Percentiles rank a stretch among this genome's conserved stretches.
phyloP scores from a whole-genome alignment of 2,797 vertebrate species.

The Kryptolebias ocellatus region DNA sequence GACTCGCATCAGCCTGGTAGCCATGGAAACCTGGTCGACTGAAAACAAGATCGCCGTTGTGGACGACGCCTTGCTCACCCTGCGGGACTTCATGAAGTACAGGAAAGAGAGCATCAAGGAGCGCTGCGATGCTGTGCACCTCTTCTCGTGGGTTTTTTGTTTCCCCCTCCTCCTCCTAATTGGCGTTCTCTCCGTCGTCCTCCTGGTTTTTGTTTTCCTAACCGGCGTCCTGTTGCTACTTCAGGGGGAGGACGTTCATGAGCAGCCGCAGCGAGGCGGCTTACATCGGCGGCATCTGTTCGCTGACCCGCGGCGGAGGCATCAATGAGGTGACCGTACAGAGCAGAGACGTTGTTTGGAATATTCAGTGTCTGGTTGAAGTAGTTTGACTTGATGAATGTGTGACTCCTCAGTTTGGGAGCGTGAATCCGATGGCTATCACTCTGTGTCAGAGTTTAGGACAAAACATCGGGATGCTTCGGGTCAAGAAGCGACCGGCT shows the following conservation, averaged over 20 bases:
- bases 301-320: conserved; percentile 85
- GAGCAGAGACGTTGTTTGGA: background rate
- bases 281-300: conserved; percentile 94
- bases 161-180: no score
- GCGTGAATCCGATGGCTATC: conserved; percentile 92
- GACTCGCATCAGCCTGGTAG: conserved; percentile 94
- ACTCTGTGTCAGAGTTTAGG: conserved; percentile 93
- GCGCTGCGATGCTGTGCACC: conserved; percentile 90
- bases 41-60: conserved; percentile 90
- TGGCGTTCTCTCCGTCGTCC: rapidly evolving
- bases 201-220: background rate
- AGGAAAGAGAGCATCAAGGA: conserved; percentile 88
- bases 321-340: conserved; percentile 89
- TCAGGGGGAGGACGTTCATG: conserved; percentile 92
- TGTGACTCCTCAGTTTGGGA: conserved; percentile 85
- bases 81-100: conserved; percentile 94
- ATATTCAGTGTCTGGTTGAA: no score
- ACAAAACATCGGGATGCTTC: conserved; percentile 98
- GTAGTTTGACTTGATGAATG: background rate
- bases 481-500: conserved; percentile 88
- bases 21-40: conserved; percentile 96
- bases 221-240: conserved; percentile 26
- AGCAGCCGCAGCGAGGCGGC: conserved; percentile 92
- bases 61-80: conserved; percentile 90
- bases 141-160: conserved; percentile 89